Base-by-base conservation (phyloP, 1,140 invertebrate genomes). In the Drosophila murphyi region DNA sequence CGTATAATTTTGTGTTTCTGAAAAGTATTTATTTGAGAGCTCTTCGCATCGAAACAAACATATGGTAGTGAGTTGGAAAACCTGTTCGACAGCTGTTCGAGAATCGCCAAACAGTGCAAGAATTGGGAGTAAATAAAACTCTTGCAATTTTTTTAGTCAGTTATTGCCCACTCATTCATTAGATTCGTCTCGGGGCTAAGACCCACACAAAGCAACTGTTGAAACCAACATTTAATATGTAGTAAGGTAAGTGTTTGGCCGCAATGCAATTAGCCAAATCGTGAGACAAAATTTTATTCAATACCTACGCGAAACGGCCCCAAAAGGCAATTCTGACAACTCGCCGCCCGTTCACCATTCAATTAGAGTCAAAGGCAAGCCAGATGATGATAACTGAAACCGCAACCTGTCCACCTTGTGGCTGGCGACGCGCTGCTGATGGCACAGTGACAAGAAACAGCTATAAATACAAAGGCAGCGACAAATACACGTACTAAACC, bases 71-170 rank as follows among this genome's bases (percentile, higher is more conserved):
- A 43, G 43, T 8, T 43, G 39, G n/a, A 35, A 86, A 88, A 87
- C 82, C 80, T 77, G 82, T 87, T 88, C 67, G 65, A 73, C 82
- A 88, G 83, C 82, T 87, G 82, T 82, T 75, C 57, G 28, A 74
- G 50, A 59, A 54, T 41, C 41, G 68, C 20, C 37, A 72, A 61
- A 67, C 32, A 73, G 50, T 41, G 7, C 5, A 45, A 69, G 8
- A 54, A 43, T 43, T n/a, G 6, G 52, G 35, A 10, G 12, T 63
- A 45, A 43, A 57, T 82, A 80, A 67, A 86, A 74, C 73, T 86
- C 43, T 80, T 71, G 59, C 80, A 78, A 57, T 76, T 68, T 69
- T 65, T 56, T 59, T 67, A 8, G 7, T 39, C 0, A 39, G 37
- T 10, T 39, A 39, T 39, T 80, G 70, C 83, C 83, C 82, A 88